These are phyloP conservation scores for Drosophila oshimai DNA, from an alignment of 1,140 invertebrate genomes.

Conservation along the genomic window DNA sequence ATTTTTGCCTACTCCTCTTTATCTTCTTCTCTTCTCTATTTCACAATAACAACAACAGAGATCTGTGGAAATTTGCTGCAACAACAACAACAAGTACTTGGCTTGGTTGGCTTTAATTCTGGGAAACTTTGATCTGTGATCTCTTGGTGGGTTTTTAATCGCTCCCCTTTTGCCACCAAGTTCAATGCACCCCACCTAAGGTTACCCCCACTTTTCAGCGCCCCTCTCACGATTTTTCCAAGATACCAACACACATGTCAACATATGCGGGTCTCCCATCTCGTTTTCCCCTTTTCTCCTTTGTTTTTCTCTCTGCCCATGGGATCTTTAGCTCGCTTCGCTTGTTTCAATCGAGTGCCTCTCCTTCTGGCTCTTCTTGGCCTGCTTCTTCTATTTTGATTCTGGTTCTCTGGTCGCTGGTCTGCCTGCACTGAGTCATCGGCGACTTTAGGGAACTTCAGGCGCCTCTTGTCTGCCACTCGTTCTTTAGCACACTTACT, in stretches of 20 bases:
- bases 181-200: slow-evolving; percentile 49
- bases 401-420: slow-evolving; percentile 41
- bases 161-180: slow-evolving; percentile 4
- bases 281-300: background rate
- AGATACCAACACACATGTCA: slow-evolving; percentile 36
- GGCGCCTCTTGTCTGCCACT: slow-evolving; percentile 23
- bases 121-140: slow-evolving; percentile 25
- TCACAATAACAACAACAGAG: slow-evolving; percentile 17
- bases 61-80: slow-evolving; percentile 22
- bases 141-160: slow-evolving; percentile 21
- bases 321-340: slow-evolving; percentile 16
- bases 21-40: background rate
- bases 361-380: slow-evolving; percentile 22
- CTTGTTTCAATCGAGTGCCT: background rate
- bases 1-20: slow-evolving; percentile 40
- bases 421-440: slow-evolving; percentile 55
- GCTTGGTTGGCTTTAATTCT: slow-evolving; percentile 20
- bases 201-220: slow-evolving; percentile 8
- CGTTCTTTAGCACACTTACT: slow-evolving; percentile 14
- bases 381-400: slow-evolving; percentile 69
- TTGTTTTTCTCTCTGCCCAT: slow-evolving; percentile 12
- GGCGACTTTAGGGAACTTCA: slow-evolving; percentile 25
- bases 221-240: slow-evolving; percentile 4
- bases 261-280: slow-evolving; percentile 27
- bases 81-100: slow-evolving; percentile 31